phyloP scores from a whole-genome alignment of 2,888 invertebrate species.

The Leptopilina syphax region DNA sequence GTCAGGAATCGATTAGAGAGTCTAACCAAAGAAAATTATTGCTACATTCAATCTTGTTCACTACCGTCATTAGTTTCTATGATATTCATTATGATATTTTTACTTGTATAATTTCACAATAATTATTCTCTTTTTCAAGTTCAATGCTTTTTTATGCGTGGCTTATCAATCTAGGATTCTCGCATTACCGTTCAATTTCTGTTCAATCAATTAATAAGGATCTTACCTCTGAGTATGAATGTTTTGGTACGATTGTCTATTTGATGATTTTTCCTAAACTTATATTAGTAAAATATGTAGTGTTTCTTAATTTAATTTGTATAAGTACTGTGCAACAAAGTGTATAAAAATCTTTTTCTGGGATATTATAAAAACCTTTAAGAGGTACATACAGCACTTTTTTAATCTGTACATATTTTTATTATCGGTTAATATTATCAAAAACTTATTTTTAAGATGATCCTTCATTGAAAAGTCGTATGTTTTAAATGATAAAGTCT shows the following conservation, averaged over 20 bases:
- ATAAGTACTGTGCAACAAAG: slow-evolving; percentile 61
- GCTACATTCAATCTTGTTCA: slow-evolving; percentile 32
- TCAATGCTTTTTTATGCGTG: slow-evolving; percentile 26
- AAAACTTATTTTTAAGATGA: background rate
- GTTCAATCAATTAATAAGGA: slow-evolving; percentile 18
- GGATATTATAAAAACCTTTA: slow-evolving; percentile 36
- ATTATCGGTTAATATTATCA: background rate
- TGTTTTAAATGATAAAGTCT: too few relatives aligned
- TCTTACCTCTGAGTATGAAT: slow-evolving; percentile 39
- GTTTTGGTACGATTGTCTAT: slow-evolving; percentile 39
- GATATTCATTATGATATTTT: too few relatives aligned
- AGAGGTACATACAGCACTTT: slow-evolving; percentile 19
- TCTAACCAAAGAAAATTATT: slow-evolving; percentile 37
- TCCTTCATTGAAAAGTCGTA: background rate
- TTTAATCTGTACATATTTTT: slow-evolving; percentile 12
- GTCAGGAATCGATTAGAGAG: slow-evolving; percentile 34
- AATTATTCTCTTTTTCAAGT: slow-evolving; percentile 30
- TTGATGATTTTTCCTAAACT: slow-evolving; percentile 36
- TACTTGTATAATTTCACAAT: slow-evolving; percentile 35
- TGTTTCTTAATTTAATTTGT: slow-evolving; percentile 72
- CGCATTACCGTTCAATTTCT: slow-evolving; percentile 3
- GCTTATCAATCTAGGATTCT: slow-evolving; percentile 24
- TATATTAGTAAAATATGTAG: slow-evolving; percentile 67
- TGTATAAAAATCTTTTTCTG: slow-evolving; percentile 41
- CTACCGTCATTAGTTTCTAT: slow-evolving; percentile 35